A percentile compares a stretch with the other conserved stretches of the same genome.
These are phyloP conservation scores for Chionoecetes opilio DNA, from an alignment of 1,140 invertebrate genomes.

Conservation along the genomic window DNA sequence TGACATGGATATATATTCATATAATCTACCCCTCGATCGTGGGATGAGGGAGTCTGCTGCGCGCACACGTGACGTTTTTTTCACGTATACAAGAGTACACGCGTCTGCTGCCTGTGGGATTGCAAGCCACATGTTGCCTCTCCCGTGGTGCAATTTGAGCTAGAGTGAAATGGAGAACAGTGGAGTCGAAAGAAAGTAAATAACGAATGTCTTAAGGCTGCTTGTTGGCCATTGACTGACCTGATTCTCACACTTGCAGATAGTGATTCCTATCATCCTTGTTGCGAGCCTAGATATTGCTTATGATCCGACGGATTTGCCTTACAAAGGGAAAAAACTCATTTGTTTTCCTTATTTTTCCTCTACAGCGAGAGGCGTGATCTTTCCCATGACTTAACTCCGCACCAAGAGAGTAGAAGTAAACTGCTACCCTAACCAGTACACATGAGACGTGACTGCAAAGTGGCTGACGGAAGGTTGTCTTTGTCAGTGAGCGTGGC, in stretches of 20 bases:
- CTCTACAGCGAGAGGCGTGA: neutral
- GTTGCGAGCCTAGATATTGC: conserved; percentile 63
- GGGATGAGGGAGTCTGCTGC: neutral
- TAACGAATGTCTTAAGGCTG: conserved; percentile 48
- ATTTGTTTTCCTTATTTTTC: conserved; percentile 68
- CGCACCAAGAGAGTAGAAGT: neutral
- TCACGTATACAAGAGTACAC: neutral
- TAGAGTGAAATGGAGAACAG: neutral
- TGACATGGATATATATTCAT: too few relatives aligned
- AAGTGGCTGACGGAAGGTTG: neutral
- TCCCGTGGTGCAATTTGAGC: neutral
- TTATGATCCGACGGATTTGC: conserved; percentile 66
- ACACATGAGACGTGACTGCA: neutral
- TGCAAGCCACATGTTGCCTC: neutral
- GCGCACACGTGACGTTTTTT: neutral
- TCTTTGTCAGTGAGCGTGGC: neutral
- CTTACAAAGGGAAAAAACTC: conserved; percentile 64
- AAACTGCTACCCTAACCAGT: neutral
- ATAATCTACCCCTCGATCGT: neutral
- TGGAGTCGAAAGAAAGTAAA: neutral
- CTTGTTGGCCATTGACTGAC: conserved; percentile 23
- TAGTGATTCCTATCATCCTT: conserved; percentile 58
- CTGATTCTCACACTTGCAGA: conserved; percentile 49
- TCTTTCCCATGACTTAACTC: neutral
- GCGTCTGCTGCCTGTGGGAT: neutral